Conservation (phyloP, 1,140 invertebrate species). For the Drosophila ficusphila region DNA sequence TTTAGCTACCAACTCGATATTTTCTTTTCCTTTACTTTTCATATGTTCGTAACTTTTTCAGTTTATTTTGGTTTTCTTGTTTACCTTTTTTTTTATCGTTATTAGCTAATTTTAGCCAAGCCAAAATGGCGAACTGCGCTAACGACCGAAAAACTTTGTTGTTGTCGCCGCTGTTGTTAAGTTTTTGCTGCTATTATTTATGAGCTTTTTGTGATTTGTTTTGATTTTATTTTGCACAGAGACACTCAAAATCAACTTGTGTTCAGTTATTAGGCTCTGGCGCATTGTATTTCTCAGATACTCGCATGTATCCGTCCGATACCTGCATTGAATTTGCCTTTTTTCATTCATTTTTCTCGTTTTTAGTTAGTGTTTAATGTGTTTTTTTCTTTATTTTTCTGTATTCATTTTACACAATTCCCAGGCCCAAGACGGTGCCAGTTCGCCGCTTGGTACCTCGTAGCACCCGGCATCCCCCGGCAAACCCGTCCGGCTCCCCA, state of each 20-base stretch:
- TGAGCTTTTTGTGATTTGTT: conserved; percentile 54
- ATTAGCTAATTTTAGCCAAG: conserved; percentile 76
- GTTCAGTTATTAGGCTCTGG: conserved; percentile 47
- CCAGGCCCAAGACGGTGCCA: conserved; percentile 70
- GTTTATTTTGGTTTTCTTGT: conserved; percentile 51
- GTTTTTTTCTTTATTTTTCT: conserved; percentile 10
- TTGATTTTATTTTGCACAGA: conserved; percentile 49
- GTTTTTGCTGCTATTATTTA: conserved; percentile 58
- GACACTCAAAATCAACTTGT: conserved; percentile 38
- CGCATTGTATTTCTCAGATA: conserved; percentile 43
- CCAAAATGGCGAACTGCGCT: conserved; percentile 69
- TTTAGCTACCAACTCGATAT: neutral
- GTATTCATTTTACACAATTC: conserved; percentile 59
- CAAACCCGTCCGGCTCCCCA: conserved; percentile 15
- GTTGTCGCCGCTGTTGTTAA: conserved; percentile 5
- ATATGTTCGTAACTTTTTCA: conserved; percentile 41
- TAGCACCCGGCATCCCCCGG: conserved; percentile 10
- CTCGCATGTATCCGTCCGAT: conserved; percentile 33
- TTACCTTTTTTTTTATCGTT: conserved; percentile 53
- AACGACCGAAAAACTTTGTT: conserved; percentile 54
- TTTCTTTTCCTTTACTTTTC: conserved; percentile 22
- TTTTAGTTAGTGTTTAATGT: conserved; percentile 37
- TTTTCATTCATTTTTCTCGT: conserved; percentile 56
- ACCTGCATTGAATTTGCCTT: conserved; percentile 57
- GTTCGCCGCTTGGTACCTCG: conserved; percentile 59